Percentiles rank a stretch among this genome's conserved stretches.
Evolutionary conservation across 2,888 invertebrate genomes (phyloP).

Genomic region (Lymantria dispar): DNA sequence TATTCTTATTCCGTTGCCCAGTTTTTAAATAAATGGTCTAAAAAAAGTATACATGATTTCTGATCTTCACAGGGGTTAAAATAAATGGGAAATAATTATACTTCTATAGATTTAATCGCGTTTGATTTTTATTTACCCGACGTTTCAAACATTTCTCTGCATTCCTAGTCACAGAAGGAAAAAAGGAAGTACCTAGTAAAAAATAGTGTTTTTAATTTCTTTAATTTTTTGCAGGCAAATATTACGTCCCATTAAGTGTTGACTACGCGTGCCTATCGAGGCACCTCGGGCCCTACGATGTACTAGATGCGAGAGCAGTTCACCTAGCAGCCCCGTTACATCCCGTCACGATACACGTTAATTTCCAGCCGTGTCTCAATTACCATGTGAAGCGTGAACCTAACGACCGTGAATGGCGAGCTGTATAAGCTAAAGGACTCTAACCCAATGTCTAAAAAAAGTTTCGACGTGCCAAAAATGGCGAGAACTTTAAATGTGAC

Average conservation of each 20-base stretch:
- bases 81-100: no score
- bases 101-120: no score
- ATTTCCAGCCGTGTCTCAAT: constrained; percentile 83
- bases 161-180: no score
- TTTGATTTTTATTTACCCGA: no score
- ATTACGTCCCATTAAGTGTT: constrained; percentile 93
- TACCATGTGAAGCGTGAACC: constrained; percentile 68
- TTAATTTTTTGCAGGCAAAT: constrained; percentile 66
- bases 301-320: constrained; percentile 78
- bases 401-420: constrained; percentile 54
- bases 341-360: constrained; percentile 95
- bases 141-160: no score
- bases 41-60: no score
- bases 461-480: constrained; percentile 8
- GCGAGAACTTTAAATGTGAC: constrained; percentile 23
- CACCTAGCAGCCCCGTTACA: constrained; percentile 86
- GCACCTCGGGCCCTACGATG: constrained; percentile 84
- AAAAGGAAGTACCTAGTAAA: no score
- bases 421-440: constrained; percentile 29
- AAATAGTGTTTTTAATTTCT: neutral
- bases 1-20: no score
- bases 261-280: constrained; percentile 88
- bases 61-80: no score
- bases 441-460: constrained; percentile 13
- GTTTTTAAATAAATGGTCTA: no score